phyloP scores from a whole-genome alignment of 2,888 invertebrate genomes.

The Chloroclysta siterata region DNA sequence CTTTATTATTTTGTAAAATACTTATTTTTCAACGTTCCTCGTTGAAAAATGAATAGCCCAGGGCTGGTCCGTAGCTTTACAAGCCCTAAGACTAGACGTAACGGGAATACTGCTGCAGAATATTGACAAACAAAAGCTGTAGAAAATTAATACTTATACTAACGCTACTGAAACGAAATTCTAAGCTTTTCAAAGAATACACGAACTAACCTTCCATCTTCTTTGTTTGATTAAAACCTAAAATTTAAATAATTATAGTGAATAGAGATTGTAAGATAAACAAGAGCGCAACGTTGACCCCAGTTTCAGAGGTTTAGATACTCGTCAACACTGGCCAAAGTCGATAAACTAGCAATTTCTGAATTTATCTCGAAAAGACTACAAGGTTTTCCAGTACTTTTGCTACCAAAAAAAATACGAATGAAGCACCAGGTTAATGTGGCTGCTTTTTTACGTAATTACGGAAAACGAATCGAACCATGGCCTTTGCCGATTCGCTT shows the following conservation, averaged over 20 bases:
- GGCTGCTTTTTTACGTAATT: slow-evolving; percentile 29
- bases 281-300: too few species aligned
- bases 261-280: too few species aligned
- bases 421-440: slow-evolving; percentile 20
- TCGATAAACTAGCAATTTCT: neutral
- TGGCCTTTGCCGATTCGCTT: slow-evolving; percentile 25
- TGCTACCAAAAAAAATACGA: slow-evolving; percentile 7
- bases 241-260: too few species aligned
- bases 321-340: neutral
- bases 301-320: neutral
- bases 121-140: neutral
- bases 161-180: neutral
- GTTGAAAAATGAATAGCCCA: too few species aligned
- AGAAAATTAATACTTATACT: neutral
- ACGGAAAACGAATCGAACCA: slow-evolving; percentile 26
- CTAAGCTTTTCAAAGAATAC: neutral
- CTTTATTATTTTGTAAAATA: too few species aligned
- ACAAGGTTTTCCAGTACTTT: slow-evolving; percentile 4
- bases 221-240: too few species aligned
- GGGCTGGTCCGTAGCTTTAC: too few species aligned
- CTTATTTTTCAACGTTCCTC: too few species aligned
- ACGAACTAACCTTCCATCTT: neutral
- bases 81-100: neutral
- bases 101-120: neutral
- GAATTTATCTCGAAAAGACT: slow-evolving; percentile 4